These are phyloP conservation scores for Scophthalmus maximus DNA, from an alignment of 2,113 vertebrate genomes.

Conservation along the genomic window DNA sequence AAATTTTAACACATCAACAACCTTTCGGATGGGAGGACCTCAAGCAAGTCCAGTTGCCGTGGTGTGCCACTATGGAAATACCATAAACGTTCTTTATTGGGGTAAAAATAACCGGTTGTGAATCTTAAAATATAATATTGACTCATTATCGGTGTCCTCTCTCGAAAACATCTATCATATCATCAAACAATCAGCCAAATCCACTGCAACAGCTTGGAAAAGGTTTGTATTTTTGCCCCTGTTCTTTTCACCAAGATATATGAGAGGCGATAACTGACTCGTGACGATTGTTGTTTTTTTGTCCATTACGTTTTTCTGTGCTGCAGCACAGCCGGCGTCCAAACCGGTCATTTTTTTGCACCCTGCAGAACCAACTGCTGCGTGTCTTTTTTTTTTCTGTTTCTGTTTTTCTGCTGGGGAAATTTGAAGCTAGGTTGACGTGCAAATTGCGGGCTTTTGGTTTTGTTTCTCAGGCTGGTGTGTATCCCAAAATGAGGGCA, in stretches of 20 bases:
- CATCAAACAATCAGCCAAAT: too few relatives aligned
- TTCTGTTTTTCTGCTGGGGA: conserved; percentile 14
- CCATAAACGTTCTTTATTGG: too few relatives aligned
- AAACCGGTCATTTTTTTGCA: conserved; percentile 43
- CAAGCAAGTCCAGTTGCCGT: too few relatives aligned
- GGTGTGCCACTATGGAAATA: too few relatives aligned
- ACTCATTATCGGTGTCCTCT: too few relatives aligned
- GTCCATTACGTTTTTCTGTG: conserved; percentile 34
- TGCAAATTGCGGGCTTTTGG: conserved; percentile 26
- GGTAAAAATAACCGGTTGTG: background rate
- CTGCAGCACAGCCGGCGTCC: conserved; percentile 38
- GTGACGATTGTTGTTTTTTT: conserved; percentile 18
- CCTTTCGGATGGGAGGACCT: too few relatives aligned
- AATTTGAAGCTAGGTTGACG: conserved; percentile 11
- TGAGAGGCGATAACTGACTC: conserved; percentile 12
- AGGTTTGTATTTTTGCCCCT: too few relatives aligned
- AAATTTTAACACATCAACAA: too few relatives aligned
- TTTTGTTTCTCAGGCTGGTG: background rate
- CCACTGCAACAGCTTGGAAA: too few relatives aligned
- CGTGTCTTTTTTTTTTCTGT: conserved; percentile 2
- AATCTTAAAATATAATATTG: too few relatives aligned
- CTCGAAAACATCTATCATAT: too few relatives aligned
- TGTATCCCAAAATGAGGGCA: conserved; percentile 3
- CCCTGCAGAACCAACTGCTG: conserved; percentile 19
- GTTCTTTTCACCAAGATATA: too few relatives aligned